These are phyloP conservation scores for Girardinus metallicus DNA, from an alignment of 2,797 vertebrate species.

Conservation along the genomic window DNA sequence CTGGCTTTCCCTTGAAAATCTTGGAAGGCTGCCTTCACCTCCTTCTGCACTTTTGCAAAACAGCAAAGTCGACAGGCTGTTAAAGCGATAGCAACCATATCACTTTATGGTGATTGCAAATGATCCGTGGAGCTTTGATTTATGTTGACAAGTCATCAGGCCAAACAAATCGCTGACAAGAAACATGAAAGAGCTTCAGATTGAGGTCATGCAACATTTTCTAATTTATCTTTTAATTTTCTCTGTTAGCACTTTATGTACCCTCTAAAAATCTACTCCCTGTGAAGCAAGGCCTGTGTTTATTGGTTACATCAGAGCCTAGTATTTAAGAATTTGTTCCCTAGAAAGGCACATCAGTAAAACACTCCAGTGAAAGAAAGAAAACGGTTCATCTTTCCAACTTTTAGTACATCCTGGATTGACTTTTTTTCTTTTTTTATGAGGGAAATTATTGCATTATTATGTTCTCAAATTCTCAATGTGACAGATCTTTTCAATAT, in stretches of 20 bases:
- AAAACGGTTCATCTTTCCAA: constrained; percentile 2
- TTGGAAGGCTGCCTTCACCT: constrained; percentile 43
- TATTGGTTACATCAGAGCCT: constrained; percentile 19
- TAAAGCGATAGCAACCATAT: constrained; percentile 58
- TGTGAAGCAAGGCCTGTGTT: constrained; percentile 32
- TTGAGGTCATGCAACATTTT: constrained; percentile 20
- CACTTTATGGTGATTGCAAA: constrained; percentile 46
- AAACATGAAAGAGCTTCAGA: constrained; percentile 7
- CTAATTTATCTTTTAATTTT: constrained; percentile 9
- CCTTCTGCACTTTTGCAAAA: constrained; percentile 45
- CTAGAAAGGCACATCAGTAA: constrained; percentile 12
- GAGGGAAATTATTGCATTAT: neutral
- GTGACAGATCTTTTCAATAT: neutral
- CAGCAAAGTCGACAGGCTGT: constrained; percentile 39
- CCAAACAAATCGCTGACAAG: constrained; percentile 24
- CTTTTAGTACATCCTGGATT: constrained; percentile 8
- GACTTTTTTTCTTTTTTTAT: constrained; percentile 13
- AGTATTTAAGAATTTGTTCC: constrained; percentile 4
- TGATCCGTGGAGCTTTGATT: constrained; percentile 61
- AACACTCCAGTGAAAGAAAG: constrained; percentile 23
- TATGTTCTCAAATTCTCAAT: neutral
- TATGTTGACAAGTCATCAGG: constrained; percentile 31
- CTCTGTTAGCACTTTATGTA: constrained; percentile 9
- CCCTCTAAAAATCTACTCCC: constrained; percentile 32
- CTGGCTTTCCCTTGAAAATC: constrained; percentile 39